Base-by-base conservation (phyloP, 2,797 vertebrate species). In the Clarias fuscus region DNA sequence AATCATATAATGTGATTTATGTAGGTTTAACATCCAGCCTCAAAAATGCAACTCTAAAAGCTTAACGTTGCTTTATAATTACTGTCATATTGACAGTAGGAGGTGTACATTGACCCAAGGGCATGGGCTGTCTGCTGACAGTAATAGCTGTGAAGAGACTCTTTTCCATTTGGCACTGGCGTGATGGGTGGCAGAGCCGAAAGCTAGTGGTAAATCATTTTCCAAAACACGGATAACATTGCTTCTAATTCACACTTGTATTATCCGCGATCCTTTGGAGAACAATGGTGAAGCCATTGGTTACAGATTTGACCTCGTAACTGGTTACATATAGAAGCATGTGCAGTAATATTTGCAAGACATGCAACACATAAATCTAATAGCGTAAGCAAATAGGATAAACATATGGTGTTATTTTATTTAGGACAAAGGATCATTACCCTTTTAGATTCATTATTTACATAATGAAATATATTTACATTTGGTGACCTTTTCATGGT, bases 381-480 rank as follows among this genome's bases (percentile, higher is more conserved):
- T 67, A 40, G 56, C 14, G 5, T n/a, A 43, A 67, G 62, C 65
- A 62, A 80, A 80, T 53, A 70, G 77, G 67, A 81, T 80, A 85
- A 86, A 73, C 64, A 86, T 24, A 24, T 10, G 59, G 27, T 33
- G 68, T 61, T 81, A 48, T 48, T 48, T 48, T 7, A 20, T 62
- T 67, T 56, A 43, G 71, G 17, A 64, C 85, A 67, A 79, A 62
- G 67, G 64, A 80, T 30, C 68, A 68, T 87, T 80, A 59, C 5
- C 68, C 17, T 73, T 84, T 84, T 48, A 79, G 67, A 87, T 64
- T 72, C 40, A 48, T 17, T 70, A 73, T 84, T 85, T 87, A 67
- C 83, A 85, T 85, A 85, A 87, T 87, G 80, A 85, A 75, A 70
- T 85, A 82, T 68, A 61, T 84, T 87, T 85, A 85, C 68, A 85